Percentiles rank a stretch among this genome's conserved stretches.
Evolutionary conservation across 2,113 vertebrate genomes (phyloP).

Genomic region (Piaya cayana): DNA sequence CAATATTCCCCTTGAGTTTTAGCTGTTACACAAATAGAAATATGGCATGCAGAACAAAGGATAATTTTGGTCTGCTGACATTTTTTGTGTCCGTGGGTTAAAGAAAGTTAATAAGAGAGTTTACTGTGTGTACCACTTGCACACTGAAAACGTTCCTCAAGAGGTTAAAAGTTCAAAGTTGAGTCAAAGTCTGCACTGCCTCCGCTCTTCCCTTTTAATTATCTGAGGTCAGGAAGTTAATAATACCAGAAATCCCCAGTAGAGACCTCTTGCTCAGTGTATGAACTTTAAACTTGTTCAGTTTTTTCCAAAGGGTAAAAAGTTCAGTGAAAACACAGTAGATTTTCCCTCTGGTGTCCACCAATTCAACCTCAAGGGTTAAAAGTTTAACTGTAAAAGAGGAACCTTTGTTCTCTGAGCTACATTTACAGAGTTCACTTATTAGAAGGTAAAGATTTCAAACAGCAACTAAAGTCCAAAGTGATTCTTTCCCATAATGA

Average conservation of each 20-base stretch:
- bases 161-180: constrained; percentile 87
- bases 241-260: constrained; percentile 85
- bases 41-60: constrained; percentile 51
- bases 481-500: constrained; percentile 75
- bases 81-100: constrained; percentile 48
- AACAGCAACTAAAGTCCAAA: constrained; percentile 74
- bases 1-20: constrained; percentile 18
- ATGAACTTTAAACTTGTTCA: constrained; percentile 82
- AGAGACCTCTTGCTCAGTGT: constrained; percentile 80
- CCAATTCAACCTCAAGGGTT: constrained; percentile 80
- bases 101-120: constrained; percentile 74
- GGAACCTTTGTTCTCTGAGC: constrained; percentile 82
- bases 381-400: constrained; percentile 85
- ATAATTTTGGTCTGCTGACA: constrained; percentile 59
- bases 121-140: constrained; percentile 71
- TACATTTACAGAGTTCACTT: constrained; percentile 81
- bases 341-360: constrained; percentile 77
- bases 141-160: constrained; percentile 74
- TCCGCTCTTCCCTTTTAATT: constrained; percentile 84
- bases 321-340: constrained; percentile 81
- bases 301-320: constrained; percentile 82
- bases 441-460: constrained; percentile 84
- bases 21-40: constrained; percentile 55
- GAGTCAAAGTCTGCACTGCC: constrained; percentile 80
- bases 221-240: constrained; percentile 87